Conservation (phyloP, 2,888 invertebrate species). For the Elegia similella region DNA sequence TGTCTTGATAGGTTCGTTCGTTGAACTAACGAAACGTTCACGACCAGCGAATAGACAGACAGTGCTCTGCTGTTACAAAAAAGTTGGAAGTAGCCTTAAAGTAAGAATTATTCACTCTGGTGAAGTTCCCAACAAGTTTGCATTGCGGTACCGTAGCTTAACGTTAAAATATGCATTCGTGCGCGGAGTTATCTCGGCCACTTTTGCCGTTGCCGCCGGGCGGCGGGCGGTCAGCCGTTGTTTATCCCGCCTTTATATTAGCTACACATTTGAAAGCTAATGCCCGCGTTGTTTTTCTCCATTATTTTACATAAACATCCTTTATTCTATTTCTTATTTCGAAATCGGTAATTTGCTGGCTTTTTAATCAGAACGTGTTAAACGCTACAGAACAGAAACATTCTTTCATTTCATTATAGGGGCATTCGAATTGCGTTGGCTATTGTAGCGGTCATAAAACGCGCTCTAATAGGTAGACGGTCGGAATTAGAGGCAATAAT, state of each 20-base stretch:
- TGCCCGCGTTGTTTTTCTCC: constrained; percentile 2
- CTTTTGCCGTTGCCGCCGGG: constrained; percentile 57
- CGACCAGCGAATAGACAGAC: constrained; percentile 28
- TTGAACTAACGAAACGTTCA: constrained; percentile 19
- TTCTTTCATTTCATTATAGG: background rate
- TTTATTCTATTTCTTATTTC: background rate
- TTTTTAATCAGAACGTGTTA: background rate
- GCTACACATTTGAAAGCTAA: constrained; percentile 25
- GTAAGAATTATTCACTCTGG: constrained; percentile 66
- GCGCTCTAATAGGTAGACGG: constrained; percentile 14
- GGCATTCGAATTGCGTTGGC: background rate
- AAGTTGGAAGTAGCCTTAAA: constrained; percentile 48
- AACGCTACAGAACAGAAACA: background rate
- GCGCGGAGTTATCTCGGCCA: constrained; percentile 67
- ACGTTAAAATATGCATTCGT: constrained; percentile 76
- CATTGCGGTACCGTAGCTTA: constrained; percentile 63
- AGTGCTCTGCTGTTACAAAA: constrained; percentile 32
- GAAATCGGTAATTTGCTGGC: background rate
- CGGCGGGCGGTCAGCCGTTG: constrained; percentile 59
- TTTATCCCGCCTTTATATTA: constrained; percentile 64
- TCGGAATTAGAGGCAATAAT: constrained; percentile 24
- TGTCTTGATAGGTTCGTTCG: background rate
- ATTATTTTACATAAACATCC: constrained; percentile 4
- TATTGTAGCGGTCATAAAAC: constrained; percentile 11
- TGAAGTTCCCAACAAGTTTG: constrained; percentile 70